Evolutionary conservation across 2,797 vertebrate genomes (phyloP).

Genomic region (Channallabes apus): DNA sequence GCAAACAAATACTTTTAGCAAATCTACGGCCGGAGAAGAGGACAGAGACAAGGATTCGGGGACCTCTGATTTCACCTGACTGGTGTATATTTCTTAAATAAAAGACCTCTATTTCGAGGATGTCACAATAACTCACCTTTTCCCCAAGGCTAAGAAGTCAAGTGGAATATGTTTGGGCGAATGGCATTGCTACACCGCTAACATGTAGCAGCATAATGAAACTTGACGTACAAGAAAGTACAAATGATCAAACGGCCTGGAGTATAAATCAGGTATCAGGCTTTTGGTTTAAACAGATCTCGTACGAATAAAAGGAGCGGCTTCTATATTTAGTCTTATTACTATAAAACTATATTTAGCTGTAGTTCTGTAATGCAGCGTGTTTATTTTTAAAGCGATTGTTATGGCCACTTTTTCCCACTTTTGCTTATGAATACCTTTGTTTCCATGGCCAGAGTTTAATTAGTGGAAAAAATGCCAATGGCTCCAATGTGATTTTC

Average conservation of each 20-base stretch:
- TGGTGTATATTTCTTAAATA: slow-evolving; percentile 52
- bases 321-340: slow-evolving; percentile 22
- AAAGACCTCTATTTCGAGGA: slow-evolving; percentile 39
- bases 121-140: slow-evolving; percentile 47
- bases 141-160: slow-evolving; percentile 41
- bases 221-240: slow-evolving; percentile 12
- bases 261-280: slow-evolving; percentile 20
- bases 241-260: not conserved
- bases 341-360: slow-evolving; percentile 4
- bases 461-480: slow-evolving; percentile 40
- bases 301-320: not conserved
- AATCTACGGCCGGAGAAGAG: slow-evolving; percentile 66
- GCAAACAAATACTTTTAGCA: slow-evolving; percentile 82
- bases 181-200: slow-evolving; percentile 19
- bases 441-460: slow-evolving; percentile 36
- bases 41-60: slow-evolving; percentile 63
- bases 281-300: not conserved
- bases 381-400: slow-evolving; percentile 38
- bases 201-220: slow-evolving; percentile 1
- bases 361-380: not conserved
- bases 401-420: slow-evolving; percentile 14
- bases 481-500: slow-evolving; percentile 64
- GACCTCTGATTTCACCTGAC: slow-evolving; percentile 52
- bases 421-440: slow-evolving; percentile 25
- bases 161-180: slow-evolving; percentile 20